Conservation (phyloP, 2,113 vertebrate species). For the Elaphurus davidianus region DNA sequence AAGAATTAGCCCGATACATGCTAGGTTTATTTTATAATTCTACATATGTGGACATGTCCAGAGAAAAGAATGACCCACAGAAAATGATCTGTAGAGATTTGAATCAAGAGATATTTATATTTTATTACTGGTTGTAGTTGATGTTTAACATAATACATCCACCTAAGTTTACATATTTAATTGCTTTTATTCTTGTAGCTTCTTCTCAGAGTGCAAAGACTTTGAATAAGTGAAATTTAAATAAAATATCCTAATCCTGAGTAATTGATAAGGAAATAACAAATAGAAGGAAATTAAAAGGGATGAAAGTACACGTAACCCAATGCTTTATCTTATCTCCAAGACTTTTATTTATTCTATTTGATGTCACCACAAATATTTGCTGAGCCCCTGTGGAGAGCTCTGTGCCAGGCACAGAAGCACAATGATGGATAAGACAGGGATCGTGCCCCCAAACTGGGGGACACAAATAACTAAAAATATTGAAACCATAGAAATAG, state of each 20-base stretch:
- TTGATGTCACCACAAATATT: not conserved
- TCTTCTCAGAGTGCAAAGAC: conserved; percentile 2
- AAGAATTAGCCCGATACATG: not conserved
- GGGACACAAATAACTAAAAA: not conserved
- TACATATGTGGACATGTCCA: not conserved
- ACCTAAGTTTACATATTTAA: not conserved
- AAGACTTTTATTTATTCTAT: conserved; percentile 29
- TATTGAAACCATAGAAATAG: not conserved
- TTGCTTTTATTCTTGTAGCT: not conserved
- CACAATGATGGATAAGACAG: not conserved
- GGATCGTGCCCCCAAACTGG: not conserved
- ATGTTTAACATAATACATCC: conserved; percentile 1
- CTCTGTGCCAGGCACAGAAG: not conserved
- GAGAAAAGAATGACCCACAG: not conserved
- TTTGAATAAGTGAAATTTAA: conserved; percentile 31
- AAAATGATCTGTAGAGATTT: not conserved
- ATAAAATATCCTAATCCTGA: conserved; percentile 36
- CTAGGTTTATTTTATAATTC: not conserved
- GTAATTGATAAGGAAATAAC: conserved; percentile 34
- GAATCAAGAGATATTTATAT: not conserved
- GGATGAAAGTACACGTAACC: not conserved
- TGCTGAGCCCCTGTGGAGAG: not conserved
- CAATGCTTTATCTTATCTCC: conserved; percentile 57
- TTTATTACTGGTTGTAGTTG: conserved; percentile 5
- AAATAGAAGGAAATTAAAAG: conserved; percentile 64